Evolutionary conservation across 2,113 vertebrate genomes (phyloP).

Genomic region (Otocyon megalotis): DNA sequence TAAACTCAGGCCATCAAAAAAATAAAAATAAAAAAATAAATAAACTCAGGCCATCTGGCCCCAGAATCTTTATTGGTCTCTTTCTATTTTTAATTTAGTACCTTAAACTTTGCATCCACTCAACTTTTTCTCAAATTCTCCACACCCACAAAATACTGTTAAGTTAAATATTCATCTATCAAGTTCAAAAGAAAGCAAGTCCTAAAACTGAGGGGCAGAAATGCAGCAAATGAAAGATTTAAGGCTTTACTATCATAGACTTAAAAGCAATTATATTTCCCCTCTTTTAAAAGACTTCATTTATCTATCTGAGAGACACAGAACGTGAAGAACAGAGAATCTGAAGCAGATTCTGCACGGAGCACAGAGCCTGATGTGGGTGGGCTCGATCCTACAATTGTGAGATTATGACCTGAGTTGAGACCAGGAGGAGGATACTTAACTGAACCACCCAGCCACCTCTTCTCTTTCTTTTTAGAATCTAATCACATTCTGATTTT

Average conservation of each 20-base stretch:
- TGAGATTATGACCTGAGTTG: neutral
- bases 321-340: neutral
- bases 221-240: neutral
- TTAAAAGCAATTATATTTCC: neutral
- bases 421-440: neutral
- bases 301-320: neutral
- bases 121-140: conserved; percentile 5
- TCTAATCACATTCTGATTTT: conserved; percentile 46
- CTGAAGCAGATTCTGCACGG: neutral
- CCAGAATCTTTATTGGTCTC: neutral
- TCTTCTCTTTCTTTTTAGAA: neutral
- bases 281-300: too few relatives aligned
- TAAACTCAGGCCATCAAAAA: neutral
- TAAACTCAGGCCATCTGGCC: neutral
- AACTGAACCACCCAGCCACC: neutral
- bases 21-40: too few relatives aligned
- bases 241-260: neutral
- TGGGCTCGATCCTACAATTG: neutral
- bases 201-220: neutral
- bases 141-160: neutral
- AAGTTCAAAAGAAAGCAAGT: conserved; percentile 52
- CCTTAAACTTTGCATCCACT: conserved; percentile 28
- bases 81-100: neutral
- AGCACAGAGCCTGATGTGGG: neutral
- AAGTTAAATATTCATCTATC: neutral